phyloP scores from a whole-genome alignment of 1,140 invertebrate genomes.

The Drosophila aff. region DNA sequence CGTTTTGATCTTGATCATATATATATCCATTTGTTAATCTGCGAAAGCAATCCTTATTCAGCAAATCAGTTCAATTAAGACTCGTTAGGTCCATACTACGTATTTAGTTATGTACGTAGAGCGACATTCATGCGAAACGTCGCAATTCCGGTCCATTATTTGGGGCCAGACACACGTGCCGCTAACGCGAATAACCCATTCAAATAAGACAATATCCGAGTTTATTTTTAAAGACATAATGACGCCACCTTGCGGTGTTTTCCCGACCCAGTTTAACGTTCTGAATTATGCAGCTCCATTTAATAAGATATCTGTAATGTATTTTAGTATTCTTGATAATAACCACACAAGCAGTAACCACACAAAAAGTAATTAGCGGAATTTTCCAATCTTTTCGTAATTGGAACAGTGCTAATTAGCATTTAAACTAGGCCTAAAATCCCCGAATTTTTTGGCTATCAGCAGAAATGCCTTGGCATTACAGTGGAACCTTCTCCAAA shows the following conservation, averaged over 20 bases:
- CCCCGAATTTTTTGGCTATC: slow-evolving; percentile 23
- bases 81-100: slow-evolving; percentile 44
- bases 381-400: slow-evolving; percentile 8
- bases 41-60: slow-evolving; percentile 52
- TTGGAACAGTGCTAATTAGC: slow-evolving; percentile 29
- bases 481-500: slow-evolving; percentile 8
- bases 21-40: slow-evolving; percentile 39
- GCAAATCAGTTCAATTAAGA: slow-evolving; percentile 71
- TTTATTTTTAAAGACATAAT: slow-evolving; percentile 5
- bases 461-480: slow-evolving; percentile 27
- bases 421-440: slow-evolving; percentile 48
- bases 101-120: slow-evolving; percentile 15
- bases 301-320: not conserved
- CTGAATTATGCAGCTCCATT: not conserved
- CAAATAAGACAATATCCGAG: slow-evolving; percentile 16
- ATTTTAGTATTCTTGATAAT: slow-evolving; percentile 20
- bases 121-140: slow-evolving; percentile 32
- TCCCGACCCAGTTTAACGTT: not conserved
- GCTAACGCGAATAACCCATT: slow-evolving; percentile 20
- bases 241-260: too few species aligned
- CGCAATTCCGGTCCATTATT: slow-evolving; percentile 52
- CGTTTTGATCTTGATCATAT: slow-evolving; percentile 13
- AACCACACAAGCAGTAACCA: not conserved
- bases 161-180: slow-evolving; percentile 36
- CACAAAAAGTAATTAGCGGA: not conserved